phyloP scores from a whole-genome alignment of 2,888 invertebrate species.

The Operophtera brumata region DNA sequence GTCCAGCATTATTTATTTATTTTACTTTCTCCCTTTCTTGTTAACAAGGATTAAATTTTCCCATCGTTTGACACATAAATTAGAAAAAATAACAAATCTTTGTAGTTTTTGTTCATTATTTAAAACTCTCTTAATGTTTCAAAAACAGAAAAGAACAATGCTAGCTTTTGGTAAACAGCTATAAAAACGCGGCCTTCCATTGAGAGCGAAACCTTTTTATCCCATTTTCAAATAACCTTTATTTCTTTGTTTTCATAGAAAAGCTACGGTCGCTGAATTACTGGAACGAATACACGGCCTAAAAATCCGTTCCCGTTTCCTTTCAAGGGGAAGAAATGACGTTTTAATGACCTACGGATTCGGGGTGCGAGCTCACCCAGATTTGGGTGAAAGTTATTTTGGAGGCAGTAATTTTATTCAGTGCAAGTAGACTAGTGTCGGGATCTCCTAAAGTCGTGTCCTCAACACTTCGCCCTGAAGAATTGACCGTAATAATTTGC shows the following conservation, averaged over 20 bases:
- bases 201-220: slow-evolving; percentile 28
- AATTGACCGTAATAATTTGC: too few species aligned
- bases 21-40: too few species aligned
- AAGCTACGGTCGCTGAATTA: slow-evolving; percentile 44
- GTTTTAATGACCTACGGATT: slow-evolving; percentile 46
- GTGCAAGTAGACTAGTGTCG: slow-evolving; percentile 10
- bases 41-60: too few species aligned
- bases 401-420: slow-evolving; percentile 13
- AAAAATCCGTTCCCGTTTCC: slow-evolving; percentile 49
- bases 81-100: background rate
- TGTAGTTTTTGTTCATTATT: too few species aligned
- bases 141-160: slow-evolving; percentile 2
- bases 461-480: too few species aligned
- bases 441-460: background rate
- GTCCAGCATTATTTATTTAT: too few species aligned
- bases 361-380: slow-evolving; percentile 27
- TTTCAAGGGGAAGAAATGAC: slow-evolving; percentile 43
- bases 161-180: background rate
- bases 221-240: slow-evolving; percentile 26
- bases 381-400: slow-evolving; percentile 25
- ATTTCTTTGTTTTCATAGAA: slow-evolving; percentile 42
- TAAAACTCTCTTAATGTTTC: background rate
- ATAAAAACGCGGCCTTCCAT: slow-evolving; percentile 8
- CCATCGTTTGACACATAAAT: background rate
- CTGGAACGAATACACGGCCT: slow-evolving; percentile 44